Base-by-base conservation (phyloP, 2,888 invertebrate species). In the Pristionchus fissidentatus region DNA sequence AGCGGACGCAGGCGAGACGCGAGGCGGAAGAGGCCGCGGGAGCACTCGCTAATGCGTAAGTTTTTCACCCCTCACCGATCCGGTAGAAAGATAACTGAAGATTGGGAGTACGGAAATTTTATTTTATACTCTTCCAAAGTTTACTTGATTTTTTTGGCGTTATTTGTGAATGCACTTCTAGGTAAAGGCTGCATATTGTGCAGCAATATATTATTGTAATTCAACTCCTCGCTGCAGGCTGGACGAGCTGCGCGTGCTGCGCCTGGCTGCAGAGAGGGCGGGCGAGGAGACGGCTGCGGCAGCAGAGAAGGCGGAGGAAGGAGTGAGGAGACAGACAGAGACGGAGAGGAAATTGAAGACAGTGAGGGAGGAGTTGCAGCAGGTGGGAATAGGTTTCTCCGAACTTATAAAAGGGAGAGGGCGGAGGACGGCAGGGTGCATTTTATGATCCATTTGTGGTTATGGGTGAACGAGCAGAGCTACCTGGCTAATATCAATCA, bases 281-380 rank as follows among this genome's bases (percentile, higher is more conserved):
- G 29, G 22, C 19, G 60, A 46, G 52, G 81, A 81, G 66, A 29
- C 35, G 22, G 26, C 29, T 4, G 32, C 35, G 8, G 80, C 80
- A 22, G 32, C 4, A 38, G 26, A 26, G 22, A 41, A 32, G 26
- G 55, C 29, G 35, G 78, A 46, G 35, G 78, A 78, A 32, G 35
- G 35, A 43, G 83, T 29, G 57, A 35, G 73, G 22, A 26, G n/a
- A 32, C 77, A 29, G 41, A 29, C 75, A 84, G 83, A 73, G 62
- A 52, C 43, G n/a, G 82, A 75, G 57, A 60, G 41, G 83, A 70
- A 49, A 77, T 49, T 32, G 60, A 62, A 29, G 80, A 81, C 43
- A 70, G 49, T 83, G 62, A 81, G 57, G 52, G 73, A 73, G 15
- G 83, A 84, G 55, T 52, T 57, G 66, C 41, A n/a, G 43, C 55